Evolutionary conservation across 2,888 invertebrate genomes (phyloP).

Genomic region (Electrophaes corylata): DNA sequence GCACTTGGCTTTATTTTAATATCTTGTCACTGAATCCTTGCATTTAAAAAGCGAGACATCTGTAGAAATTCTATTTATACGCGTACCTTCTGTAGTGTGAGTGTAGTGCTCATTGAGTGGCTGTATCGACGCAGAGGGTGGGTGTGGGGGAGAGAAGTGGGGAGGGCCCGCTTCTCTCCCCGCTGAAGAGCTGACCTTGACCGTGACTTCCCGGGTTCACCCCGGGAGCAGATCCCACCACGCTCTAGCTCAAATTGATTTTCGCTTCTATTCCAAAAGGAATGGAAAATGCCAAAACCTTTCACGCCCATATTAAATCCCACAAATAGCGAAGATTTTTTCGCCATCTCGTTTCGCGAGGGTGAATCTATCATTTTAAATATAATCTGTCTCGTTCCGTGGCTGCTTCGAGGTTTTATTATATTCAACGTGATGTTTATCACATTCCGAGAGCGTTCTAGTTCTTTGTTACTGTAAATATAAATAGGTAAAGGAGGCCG

Average conservation of each 20-base stretch:
- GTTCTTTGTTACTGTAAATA: constrained; percentile 29
- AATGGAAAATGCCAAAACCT: constrained; percentile 37
- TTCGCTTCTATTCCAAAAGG: constrained; percentile 50
- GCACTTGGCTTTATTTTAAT: too few species aligned
- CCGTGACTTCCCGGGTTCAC: constrained; percentile 72
- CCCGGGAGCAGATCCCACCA: constrained; percentile 53
- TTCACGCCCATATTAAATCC: constrained; percentile 26
- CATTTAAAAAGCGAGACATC: constrained; percentile 1
- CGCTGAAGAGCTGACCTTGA: constrained; percentile 79
- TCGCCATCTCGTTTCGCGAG: constrained; percentile 18
- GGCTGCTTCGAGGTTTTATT: background rate
- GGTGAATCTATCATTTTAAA: constrained; percentile 29
- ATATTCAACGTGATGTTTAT: constrained; percentile 3
- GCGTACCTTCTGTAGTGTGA: constrained; percentile 14
- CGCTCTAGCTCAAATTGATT: constrained; percentile 65
- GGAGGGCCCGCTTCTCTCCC: too few species aligned
- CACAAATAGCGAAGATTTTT: constrained; percentile 26
- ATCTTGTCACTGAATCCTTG: background rate
- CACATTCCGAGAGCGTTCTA: constrained; percentile 19
- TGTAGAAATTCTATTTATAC: constrained; percentile 1
- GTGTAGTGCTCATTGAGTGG: constrained; percentile 61
- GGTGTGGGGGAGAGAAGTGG: constrained; percentile 38
- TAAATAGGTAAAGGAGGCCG: constrained; percentile 32
- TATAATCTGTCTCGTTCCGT: constrained; percentile 22
- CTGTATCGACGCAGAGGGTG: constrained; percentile 55